Conservation (phyloP, 2,797 vertebrate genomes). For the Platalea minor region DNA sequence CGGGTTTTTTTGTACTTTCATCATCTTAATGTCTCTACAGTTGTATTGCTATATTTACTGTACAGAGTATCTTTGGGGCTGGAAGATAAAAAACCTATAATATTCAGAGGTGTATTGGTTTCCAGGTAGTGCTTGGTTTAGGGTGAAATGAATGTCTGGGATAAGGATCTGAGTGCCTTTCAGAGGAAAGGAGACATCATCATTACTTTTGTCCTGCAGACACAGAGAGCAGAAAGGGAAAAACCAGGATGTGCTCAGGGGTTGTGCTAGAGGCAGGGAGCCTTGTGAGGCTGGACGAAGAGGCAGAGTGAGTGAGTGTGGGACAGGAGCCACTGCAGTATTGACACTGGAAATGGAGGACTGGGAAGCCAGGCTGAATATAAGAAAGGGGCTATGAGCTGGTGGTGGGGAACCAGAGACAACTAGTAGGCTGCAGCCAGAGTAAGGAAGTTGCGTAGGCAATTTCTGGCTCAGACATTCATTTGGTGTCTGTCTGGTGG, state of each 20-base stretch:
- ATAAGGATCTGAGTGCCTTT: neutral
- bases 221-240: neutral
- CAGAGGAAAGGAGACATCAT: neutral
- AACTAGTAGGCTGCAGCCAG: neutral
- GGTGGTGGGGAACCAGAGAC: neutral
- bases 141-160: neutral
- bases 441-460: neutral
- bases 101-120: neutral
- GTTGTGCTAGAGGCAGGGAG: neutral
- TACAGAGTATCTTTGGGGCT: neutral
- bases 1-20: neutral
- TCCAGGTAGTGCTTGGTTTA: neutral
- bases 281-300: neutral
- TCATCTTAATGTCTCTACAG: neutral
- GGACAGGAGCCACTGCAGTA: neutral
- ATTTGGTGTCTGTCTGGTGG: neutral
- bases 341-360: neutral
- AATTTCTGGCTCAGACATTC: neutral
- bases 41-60: neutral
- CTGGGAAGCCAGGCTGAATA: neutral
- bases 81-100: neutral
- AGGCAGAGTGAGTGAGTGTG: rapidly evolving
- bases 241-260: neutral
- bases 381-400: neutral
- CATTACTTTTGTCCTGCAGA: neutral